Evolutionary conservation across 2,113 vertebrate species (phyloP).

Genomic region (Notothenia rossii): DNA sequence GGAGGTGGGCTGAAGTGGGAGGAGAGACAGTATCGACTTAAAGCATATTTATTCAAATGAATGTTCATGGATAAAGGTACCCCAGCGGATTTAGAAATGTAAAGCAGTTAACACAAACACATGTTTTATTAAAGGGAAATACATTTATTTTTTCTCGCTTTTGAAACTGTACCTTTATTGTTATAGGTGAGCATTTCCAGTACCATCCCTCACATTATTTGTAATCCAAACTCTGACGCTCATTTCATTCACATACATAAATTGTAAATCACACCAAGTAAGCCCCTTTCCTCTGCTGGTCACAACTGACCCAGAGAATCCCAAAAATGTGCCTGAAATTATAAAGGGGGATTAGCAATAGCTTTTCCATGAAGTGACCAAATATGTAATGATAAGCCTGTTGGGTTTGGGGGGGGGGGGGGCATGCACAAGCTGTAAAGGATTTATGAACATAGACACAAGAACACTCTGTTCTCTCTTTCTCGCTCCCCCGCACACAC

Average conservation of each 20-base stretch:
- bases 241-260: background rate
- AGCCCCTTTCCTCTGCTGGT: slow-evolving; percentile 39
- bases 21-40: slow-evolving; percentile 30
- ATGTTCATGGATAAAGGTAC: slow-evolving; percentile 26
- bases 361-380: slow-evolving; percentile 62
- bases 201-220: background rate
- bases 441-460: slow-evolving; percentile 72
- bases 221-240: slow-evolving; percentile 3
- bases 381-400: slow-evolving; percentile 76
- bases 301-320: slow-evolving; percentile 76
- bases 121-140: background rate
- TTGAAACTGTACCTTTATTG: background rate
- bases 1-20: slow-evolving; percentile 25
- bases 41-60: slow-evolving; percentile 34
- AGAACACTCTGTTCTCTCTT: slow-evolving; percentile 79
- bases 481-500: slow-evolving; percentile 34
- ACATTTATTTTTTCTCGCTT: background rate
- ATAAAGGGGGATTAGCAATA: slow-evolving; percentile 77
- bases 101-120: background rate
- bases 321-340: slow-evolving; percentile 79
- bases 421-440: slow-evolving; percentile 58
- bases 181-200: background rate
- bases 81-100: background rate
- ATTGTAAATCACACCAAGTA: slow-evolving; percentile 14
- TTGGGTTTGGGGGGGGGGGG: slow-evolving; percentile 39